Percentiles rank a stretch among this genome's conserved stretches.
Conservation (phyloP, 2,888 invertebrate species). For the Frankliniella fusca region DNA sequence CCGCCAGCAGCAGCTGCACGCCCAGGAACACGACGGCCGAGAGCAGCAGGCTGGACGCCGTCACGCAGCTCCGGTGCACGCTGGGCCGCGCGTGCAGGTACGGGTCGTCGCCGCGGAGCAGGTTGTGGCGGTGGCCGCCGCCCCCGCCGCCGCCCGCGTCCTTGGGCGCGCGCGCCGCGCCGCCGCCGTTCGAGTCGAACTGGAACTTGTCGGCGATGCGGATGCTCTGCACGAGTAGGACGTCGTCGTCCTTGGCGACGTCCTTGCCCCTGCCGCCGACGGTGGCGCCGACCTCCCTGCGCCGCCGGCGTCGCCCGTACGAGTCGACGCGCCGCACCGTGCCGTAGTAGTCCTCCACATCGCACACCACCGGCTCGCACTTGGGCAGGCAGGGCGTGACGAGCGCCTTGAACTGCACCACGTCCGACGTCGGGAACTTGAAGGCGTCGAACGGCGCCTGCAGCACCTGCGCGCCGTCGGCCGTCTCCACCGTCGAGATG, state of each 20-base stretch:
- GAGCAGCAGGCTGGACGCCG: conserved; percentile 6
- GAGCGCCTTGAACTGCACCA: conserved; percentile 47
- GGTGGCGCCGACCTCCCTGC: conserved; percentile 45
- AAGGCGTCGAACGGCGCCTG: conserved; percentile 48
- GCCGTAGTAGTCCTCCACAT: conserved; percentile 44
- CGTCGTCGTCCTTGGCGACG: conserved; percentile 33
- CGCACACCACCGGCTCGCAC: conserved; percentile 45
- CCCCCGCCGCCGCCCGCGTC: neutral
- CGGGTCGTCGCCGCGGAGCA: neutral
- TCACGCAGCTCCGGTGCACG: neutral
- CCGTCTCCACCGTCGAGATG: conserved; percentile 39
- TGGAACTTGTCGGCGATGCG: conserved; percentile 38
- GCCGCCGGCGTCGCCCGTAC: conserved; percentile 73
- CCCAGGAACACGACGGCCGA: conserved; percentile 18
- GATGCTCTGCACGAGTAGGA: conserved; percentile 38
- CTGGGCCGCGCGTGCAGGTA: neutral
- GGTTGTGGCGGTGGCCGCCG: neutral
- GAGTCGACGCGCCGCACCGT: conserved; percentile 71
- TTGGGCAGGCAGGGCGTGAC: conserved; percentile 47
- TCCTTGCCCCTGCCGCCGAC: neutral
- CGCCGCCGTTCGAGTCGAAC: conserved; percentile 33
- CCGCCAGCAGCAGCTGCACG: conserved; percentile 11
- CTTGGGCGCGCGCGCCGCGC: conserved; percentile 32
- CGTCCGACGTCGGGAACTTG: conserved; percentile 48
- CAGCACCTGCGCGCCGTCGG: conserved; percentile 40